Conservation (phyloP, 2,113 vertebrate genomes). For the Apistogramma diplotaenia region DNA sequence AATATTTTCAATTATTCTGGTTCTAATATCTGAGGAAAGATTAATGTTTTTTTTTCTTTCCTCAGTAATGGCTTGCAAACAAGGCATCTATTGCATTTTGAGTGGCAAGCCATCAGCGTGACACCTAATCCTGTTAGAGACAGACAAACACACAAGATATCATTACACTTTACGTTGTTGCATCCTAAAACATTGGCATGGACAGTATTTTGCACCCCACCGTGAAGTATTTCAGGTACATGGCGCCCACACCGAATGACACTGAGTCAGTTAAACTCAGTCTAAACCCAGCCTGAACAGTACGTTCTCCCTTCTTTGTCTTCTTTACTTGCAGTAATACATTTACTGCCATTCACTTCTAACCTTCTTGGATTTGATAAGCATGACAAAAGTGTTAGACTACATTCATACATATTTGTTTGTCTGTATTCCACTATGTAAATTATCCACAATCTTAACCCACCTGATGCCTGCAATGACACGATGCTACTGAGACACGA, state of each 20-base stretch:
- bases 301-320: too few species aligned
- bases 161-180: conserved; percentile 62
- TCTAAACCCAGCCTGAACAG: not conserved
- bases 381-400: too few species aligned
- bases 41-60: conserved; percentile 34
- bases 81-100: conserved; percentile 42
- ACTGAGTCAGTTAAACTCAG: not conserved
- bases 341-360: too few species aligned
- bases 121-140: conserved; percentile 64
- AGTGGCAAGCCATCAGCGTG: conserved; percentile 51
- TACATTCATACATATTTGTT: too few species aligned
- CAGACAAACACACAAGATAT: conserved; percentile 51
- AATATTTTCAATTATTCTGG: conserved; percentile 70
- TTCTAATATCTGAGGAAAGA: conserved; percentile 59
- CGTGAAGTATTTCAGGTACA: conserved; percentile 37
- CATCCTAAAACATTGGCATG: conserved; percentile 42
- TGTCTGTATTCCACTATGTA: too few species aligned
- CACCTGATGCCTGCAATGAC: too few species aligned
- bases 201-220: conserved; percentile 30
- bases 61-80: conserved; percentile 49
- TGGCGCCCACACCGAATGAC: not conserved
- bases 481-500: too few species aligned
- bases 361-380: too few species aligned
- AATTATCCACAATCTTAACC: too few species aligned
- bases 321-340: too few species aligned